Conservation (phyloP, 2,113 vertebrate species). For the Guaruba guarouba region DNA sequence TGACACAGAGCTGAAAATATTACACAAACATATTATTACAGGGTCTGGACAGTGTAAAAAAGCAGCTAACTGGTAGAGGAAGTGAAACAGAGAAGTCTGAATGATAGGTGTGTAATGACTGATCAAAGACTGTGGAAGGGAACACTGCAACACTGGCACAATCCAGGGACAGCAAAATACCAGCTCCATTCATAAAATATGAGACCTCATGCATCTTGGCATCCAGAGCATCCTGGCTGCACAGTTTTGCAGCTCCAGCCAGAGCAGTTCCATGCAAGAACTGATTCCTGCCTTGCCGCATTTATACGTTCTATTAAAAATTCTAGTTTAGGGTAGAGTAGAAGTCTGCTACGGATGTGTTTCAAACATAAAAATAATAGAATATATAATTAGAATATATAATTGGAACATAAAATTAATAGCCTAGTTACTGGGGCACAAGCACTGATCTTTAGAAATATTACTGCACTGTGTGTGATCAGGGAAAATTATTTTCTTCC, state of each 20-base stretch:
- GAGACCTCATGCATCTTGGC: background rate
- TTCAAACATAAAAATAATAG: background rate
- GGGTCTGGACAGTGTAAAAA: background rate
- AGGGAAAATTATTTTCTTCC: background rate
- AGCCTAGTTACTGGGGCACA: background rate
- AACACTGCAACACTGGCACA: background rate
- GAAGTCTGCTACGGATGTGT: background rate
- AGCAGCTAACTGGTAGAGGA: background rate
- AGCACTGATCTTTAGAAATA: background rate
- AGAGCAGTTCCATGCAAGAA: background rate
- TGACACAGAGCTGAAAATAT: background rate
- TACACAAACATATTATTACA: background rate
- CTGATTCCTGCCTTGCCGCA: background rate
- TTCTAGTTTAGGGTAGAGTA: background rate
- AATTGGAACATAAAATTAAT: background rate
- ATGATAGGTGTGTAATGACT: background rate
- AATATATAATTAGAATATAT: background rate
- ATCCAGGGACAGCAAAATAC: background rate
- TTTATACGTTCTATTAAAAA: background rate
- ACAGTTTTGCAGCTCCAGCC: background rate
- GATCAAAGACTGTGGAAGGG: background rate
- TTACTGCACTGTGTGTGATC: background rate
- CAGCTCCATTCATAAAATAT: no score
- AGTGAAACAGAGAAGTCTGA: background rate
- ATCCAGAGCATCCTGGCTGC: background rate